Base-by-base conservation (phyloP, 2,888 invertebrate species). In the Molanna angustata region DNA sequence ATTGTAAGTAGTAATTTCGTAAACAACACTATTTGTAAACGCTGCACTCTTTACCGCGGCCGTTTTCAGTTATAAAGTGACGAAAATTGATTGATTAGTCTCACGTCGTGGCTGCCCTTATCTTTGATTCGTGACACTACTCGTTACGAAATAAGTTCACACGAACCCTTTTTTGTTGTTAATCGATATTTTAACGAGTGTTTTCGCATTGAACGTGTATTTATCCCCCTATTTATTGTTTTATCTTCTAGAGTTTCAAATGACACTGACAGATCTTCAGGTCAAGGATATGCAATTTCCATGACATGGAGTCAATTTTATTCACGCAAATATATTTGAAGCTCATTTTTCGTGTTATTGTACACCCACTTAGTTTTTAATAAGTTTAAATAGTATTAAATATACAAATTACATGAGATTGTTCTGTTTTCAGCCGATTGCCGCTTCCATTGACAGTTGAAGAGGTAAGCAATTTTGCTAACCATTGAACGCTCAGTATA, bases 401-500 rank as follows among this genome's bases (percentile, higher is more conserved):
- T n/a, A n/a, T n/a, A n/a, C n/a, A n/a, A n/a, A n/a, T n/a, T n/a
- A n/a, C n/a, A n/a, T n/a, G n/a, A n/a, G n/a, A n/a, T n/a, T n/a
- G n/a, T 37, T 37, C 18, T 69, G 63, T 65, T 84, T 84, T 69
- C 84, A 95, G 95, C 81, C 94, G 96, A 70, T 91, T 97, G 68
- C 89, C 93, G 72, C 84, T 97, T 74, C 95, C 95, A 69, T 83
- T 96, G 74, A 93, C 94, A 66, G 95, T 96, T 64, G 94, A 96
- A 79, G 95, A 96, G 90, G 94, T 94, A 80, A 82, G 88, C 76
- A 58, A 48, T 18, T 46, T 11, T 27, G 11, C 4, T 27, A 4
- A 11, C 27, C 11, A 27, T 27, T 11, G 27, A 27, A 27, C 27
- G 27, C 27, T 27, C 27, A 27, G n/a, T n/a, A n/a, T n/a, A n/a